Percentiles rank a stretch among this genome's conserved stretches.
Evolutionary conservation across 2,113 vertebrate genomes (phyloP).

Genomic region (Hypomesus transpacificus): DNA sequence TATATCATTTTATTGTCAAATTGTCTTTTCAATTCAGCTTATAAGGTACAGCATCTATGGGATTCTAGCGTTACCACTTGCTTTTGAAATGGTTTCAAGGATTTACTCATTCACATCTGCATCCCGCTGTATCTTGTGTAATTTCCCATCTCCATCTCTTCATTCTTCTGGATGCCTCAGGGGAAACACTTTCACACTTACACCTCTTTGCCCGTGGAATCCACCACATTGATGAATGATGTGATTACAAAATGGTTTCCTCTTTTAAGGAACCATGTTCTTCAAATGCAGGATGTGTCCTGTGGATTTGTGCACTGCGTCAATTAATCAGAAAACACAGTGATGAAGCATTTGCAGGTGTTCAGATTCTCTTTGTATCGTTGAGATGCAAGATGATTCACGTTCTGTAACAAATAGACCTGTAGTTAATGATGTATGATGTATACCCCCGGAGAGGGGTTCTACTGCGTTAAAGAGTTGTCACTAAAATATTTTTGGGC

Average conservation of each 20-base stretch:
- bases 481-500: not conserved
- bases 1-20: too few species aligned
- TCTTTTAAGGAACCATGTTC: slow-evolving; percentile 11
- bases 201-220: not conserved
- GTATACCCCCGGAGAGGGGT: not conserved
- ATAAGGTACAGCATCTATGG: too few species aligned
- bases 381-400: slow-evolving; percentile 26
- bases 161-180: not conserved
- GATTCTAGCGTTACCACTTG: not conserved
- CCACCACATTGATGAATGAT: slow-evolving; percentile 17
- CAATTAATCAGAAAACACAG: slow-evolving; percentile 18
- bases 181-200: not conserved
- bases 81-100: not conserved
- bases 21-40: too few species aligned
- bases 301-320: not conserved
- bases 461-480: not conserved
- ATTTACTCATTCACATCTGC: not conserved
- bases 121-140: not conserved
- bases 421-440: slow-evolving; percentile 11
- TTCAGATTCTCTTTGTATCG: slow-evolving; percentile 22
- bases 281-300: not conserved
- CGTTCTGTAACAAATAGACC: not conserved
- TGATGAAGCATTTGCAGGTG: slow-evolving; percentile 46
- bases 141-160: not conserved
- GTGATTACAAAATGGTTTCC: slow-evolving; percentile 28